Evolutionary conservation across 2,888 invertebrate genomes (phyloP).

Genomic region (Limnephilus lunatus): DNA sequence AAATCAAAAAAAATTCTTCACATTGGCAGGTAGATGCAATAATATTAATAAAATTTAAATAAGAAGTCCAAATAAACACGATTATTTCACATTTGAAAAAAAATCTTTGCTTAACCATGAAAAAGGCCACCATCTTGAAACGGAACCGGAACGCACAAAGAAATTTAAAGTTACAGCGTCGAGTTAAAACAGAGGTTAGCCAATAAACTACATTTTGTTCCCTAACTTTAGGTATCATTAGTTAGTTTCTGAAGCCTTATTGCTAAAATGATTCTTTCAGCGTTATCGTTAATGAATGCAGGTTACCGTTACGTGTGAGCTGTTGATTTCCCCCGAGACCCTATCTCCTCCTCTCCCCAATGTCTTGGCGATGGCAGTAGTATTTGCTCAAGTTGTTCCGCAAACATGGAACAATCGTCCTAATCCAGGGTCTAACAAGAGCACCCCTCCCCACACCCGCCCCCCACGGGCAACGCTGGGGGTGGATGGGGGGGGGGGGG

Average conservation of each 20-base stretch:
- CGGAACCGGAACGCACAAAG: too few relatives aligned
- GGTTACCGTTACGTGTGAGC: constrained; percentile 30
- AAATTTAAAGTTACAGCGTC: too few relatives aligned
- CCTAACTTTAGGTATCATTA: neutral
- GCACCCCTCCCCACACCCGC: neutral
- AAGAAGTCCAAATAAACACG: too few relatives aligned
- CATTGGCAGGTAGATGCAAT: too few relatives aligned
- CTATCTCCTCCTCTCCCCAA: neutral
- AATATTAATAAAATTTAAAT: too few relatives aligned
- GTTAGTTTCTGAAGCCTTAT: neutral
- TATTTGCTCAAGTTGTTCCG: constrained; percentile 43
- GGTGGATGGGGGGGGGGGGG: neutral
- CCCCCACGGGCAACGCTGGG: neutral
- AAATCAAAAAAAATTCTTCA: too few relatives aligned
- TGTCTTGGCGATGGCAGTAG: constrained; percentile 29
- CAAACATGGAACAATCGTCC: constrained; percentile 47
- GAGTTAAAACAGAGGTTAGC: too few relatives aligned
- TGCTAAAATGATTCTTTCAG: neutral
- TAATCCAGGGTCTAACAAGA: constrained; percentile 42
- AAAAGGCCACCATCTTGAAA: too few relatives aligned
- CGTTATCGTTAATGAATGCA: constrained; percentile 31
- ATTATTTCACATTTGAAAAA: too few relatives aligned
- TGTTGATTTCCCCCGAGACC: constrained; percentile 35
- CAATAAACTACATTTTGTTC: neutral
- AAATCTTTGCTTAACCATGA: too few relatives aligned